phyloP scores from a whole-genome alignment of 2,888 invertebrate species.

The Xylocampa areola region DNA sequence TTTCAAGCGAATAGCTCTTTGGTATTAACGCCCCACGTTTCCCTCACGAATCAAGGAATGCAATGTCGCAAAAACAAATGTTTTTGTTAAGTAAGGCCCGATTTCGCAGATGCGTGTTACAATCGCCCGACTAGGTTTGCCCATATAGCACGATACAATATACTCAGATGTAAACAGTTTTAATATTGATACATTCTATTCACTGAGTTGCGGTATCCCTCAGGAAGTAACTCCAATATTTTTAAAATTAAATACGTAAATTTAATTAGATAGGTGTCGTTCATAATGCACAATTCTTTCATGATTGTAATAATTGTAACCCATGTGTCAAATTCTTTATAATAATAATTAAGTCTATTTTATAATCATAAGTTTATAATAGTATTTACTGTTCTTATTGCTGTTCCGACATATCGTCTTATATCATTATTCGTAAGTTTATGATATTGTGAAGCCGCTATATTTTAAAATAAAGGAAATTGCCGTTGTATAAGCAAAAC shows the following conservation, averaged over 20 bases:
- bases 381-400: slow-evolving; percentile 87
- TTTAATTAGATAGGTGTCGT: slow-evolving; percentile 71
- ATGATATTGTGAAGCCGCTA: slow-evolving; percentile 88
- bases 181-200: slow-evolving; percentile 63
- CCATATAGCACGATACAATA: slow-evolving; percentile 86
- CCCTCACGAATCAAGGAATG: slow-evolving; percentile 83
- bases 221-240: slow-evolving; percentile 86
- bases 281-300: slow-evolving; percentile 76
- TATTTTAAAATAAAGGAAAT: slow-evolving; percentile 90
- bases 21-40: slow-evolving; percentile 78
- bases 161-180: slow-evolving; percentile 70
- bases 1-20: slow-evolving; percentile 84
- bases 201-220: slow-evolving; percentile 83
- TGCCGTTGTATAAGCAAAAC: slow-evolving; percentile 89
- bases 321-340: slow-evolving; percentile 85
- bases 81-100: slow-evolving; percentile 69
- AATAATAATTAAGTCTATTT: slow-evolving; percentile 75
- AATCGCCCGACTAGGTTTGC: slow-evolving; percentile 87
- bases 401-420: slow-evolving; percentile 89
- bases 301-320: slow-evolving; percentile 77
- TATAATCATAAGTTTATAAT: slow-evolving; percentile 77
- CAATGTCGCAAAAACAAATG: slow-evolving; percentile 83
- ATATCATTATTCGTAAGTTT: slow-evolving; percentile 86
- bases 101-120: slow-evolving; percentile 85
- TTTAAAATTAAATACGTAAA: slow-evolving; percentile 77